phyloP scores from a whole-genome alignment of 2,113 vertebrate genomes.

The Oryzias curvinotus region DNA sequence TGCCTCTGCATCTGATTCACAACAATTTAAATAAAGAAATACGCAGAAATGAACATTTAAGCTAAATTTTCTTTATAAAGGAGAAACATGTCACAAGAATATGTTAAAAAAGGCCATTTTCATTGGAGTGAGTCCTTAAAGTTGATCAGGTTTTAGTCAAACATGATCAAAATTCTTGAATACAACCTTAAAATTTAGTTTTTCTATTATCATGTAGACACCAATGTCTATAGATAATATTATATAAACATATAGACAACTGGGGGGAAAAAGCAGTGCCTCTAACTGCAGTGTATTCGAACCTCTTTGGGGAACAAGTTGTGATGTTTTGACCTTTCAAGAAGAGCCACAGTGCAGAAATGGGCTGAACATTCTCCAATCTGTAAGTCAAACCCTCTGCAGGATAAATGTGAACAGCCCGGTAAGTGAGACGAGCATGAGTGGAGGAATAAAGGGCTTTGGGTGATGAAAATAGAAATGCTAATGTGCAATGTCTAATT shows the following conservation, averaged over 20 bases:
- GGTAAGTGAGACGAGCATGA: constrained; percentile 48
- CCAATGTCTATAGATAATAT: constrained; percentile 19
- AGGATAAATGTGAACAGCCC: constrained; percentile 51
- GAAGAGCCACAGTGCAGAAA: constrained; percentile 57
- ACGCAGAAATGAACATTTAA: too few relatives aligned
- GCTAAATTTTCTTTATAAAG: too few relatives aligned
- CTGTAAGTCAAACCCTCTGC: constrained; percentile 57
- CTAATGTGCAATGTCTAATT: constrained; percentile 72
- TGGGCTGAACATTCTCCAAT: constrained; percentile 52
- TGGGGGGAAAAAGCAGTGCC: constrained; percentile 24
- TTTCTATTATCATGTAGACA: background rate
- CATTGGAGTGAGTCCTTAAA: too few relatives aligned
- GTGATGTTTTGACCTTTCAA: constrained; percentile 63
- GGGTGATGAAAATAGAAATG: constrained; percentile 69
- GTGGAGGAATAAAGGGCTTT: constrained; percentile 35
- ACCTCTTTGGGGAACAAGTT: constrained; percentile 50
- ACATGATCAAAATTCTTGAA: too few relatives aligned
- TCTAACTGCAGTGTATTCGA: constrained; percentile 26
- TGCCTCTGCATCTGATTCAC: too few relatives aligned
- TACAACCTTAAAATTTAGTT: too few relatives aligned
- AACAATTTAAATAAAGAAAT: too few relatives aligned
- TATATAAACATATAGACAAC: constrained; percentile 20
- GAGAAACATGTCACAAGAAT: too few relatives aligned
- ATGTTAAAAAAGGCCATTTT: too few relatives aligned
- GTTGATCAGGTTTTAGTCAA: too few relatives aligned